A percentile compares a stretch with the other conserved stretches of the same genome.
phyloP scores from a whole-genome alignment of 23 tunicate genomes.

The Trididemnum nubilum region DNA sequence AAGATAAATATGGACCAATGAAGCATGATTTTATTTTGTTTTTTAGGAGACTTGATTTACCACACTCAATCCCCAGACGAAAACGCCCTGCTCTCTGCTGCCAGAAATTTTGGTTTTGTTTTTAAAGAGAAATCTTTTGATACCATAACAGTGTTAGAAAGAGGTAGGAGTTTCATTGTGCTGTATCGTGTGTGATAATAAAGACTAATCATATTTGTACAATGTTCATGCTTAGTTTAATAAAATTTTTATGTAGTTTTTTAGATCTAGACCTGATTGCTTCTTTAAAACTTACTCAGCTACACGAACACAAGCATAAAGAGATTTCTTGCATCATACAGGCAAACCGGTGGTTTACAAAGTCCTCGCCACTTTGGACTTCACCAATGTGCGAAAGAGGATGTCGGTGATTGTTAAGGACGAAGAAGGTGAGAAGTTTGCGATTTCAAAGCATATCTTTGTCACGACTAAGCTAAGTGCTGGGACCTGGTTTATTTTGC shows the following conservation, averaged over 20 bases:
- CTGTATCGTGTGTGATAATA: no score
- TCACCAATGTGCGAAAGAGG: slow-evolving; percentile 89
- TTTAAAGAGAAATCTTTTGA: slow-evolving; percentile 78
- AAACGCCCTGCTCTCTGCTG: slow-evolving; percentile 94
- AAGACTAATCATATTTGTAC: no score
- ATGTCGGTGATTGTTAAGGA: slow-evolving; percentile 90
- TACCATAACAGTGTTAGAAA: slow-evolving; percentile 85
- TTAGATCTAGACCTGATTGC: no score
- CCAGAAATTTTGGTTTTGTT: slow-evolving; percentile 96
- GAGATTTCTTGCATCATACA: no score
- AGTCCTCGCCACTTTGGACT: slow-evolving; percentile 78
- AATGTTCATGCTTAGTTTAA: no score
- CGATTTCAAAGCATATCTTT: neutral
- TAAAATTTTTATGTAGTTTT: no score
- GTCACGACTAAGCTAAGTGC: neutral
- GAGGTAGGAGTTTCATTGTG: slow-evolving; percentile 47
- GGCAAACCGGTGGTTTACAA: slow-evolving; percentile 73
- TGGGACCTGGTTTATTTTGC: no score
- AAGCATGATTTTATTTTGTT: no score
- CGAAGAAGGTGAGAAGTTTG: slow-evolving; percentile 23
- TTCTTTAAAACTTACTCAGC: no score
- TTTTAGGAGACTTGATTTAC: slow-evolving; percentile 34
- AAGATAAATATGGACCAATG: no score
- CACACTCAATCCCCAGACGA: slow-evolving; percentile 99
- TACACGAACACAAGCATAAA: no score